phyloP scores from a whole-genome alignment of 2,888 invertebrate genomes.

The Epirrhoe alternata region DNA sequence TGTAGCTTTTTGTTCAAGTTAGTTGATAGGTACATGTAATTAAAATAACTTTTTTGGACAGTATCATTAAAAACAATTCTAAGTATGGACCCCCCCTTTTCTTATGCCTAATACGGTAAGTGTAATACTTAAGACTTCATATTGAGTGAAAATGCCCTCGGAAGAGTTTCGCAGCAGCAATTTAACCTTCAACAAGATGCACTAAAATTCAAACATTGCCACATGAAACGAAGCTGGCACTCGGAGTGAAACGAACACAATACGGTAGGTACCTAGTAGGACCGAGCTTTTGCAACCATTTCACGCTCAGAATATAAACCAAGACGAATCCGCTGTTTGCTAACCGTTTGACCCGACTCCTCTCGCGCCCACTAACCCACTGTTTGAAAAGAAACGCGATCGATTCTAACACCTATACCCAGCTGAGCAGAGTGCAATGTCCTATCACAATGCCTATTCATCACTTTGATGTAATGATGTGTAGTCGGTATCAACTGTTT shows the following conservation, averaged over 20 bases:
- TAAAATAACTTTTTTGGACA: too few species aligned
- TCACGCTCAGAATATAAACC: slow-evolving; percentile 68
- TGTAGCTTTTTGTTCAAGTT: slow-evolving; percentile 56
- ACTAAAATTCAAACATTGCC: slow-evolving; percentile 22
- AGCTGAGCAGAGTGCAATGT: slow-evolving; percentile 65
- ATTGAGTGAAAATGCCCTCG: too few species aligned
- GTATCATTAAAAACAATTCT: too few species aligned
- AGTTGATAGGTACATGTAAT: too few species aligned
- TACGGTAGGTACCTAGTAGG: slow-evolving; percentile 41
- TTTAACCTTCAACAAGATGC: slow-evolving; percentile 22
- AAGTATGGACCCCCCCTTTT: too few species aligned
- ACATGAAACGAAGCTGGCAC: slow-evolving; percentile 50
- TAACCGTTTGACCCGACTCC: slow-evolving; percentile 78
- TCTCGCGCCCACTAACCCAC: slow-evolving; percentile 80
- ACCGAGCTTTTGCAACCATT: slow-evolving; percentile 70
- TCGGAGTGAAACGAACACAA: slow-evolving; percentile 62
- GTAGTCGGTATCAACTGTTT: slow-evolving; percentile 82
- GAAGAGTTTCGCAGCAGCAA: slow-evolving; percentile 12
- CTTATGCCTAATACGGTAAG: too few species aligned
- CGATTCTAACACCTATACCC: slow-evolving; percentile 64
- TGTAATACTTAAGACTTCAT: too few species aligned
- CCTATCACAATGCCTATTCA: slow-evolving; percentile 66
- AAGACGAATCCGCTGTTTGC: slow-evolving; percentile 78
- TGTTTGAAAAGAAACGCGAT: slow-evolving; percentile 60
- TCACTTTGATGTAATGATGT: slow-evolving; percentile 80